Conservation (phyloP, 2,797 vertebrate species). For the Luscinia megarhynchos region DNA sequence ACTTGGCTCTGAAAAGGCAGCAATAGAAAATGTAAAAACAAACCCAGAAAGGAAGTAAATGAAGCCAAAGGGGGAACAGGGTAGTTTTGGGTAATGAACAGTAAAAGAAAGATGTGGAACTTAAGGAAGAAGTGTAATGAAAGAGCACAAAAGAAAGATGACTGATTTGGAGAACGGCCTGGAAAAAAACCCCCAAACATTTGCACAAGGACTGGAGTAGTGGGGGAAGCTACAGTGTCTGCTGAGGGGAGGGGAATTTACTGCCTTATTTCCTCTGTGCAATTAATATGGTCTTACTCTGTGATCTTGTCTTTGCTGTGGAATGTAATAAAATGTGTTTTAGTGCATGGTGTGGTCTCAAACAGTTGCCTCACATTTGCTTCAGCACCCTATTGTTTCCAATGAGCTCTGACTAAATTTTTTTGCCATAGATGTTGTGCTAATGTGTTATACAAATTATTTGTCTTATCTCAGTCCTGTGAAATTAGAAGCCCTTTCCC, state of each 20-base stretch:
- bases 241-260: background rate
- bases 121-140: slow-evolving; percentile 50
- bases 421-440: slow-evolving; percentile 31
- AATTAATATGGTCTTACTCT: background rate
- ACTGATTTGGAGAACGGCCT: slow-evolving; percentile 25
- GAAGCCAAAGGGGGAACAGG: slow-evolving; percentile 34
- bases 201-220: background rate
- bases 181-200: background rate
- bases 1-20: slow-evolving; percentile 51
- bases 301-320: slow-evolving; percentile 8
- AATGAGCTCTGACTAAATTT: slow-evolving; percentile 31
- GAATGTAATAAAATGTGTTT: background rate
- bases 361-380: background rate
- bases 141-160: slow-evolving; percentile 40
- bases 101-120: slow-evolving; percentile 36
- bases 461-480: slow-evolving; percentile 75
- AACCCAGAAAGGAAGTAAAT: slow-evolving; percentile 65
- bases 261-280: slow-evolving; percentile 5
- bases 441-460: slow-evolving; percentile 69
- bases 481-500: slow-evolving; percentile 76
- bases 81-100: slow-evolving; percentile 48
- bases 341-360: background rate
- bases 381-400: slow-evolving; percentile 47
- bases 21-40: slow-evolving; percentile 57
- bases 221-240: background rate